Conservation (phyloP, 2,113 vertebrate species). For the Lota lota region DNA sequence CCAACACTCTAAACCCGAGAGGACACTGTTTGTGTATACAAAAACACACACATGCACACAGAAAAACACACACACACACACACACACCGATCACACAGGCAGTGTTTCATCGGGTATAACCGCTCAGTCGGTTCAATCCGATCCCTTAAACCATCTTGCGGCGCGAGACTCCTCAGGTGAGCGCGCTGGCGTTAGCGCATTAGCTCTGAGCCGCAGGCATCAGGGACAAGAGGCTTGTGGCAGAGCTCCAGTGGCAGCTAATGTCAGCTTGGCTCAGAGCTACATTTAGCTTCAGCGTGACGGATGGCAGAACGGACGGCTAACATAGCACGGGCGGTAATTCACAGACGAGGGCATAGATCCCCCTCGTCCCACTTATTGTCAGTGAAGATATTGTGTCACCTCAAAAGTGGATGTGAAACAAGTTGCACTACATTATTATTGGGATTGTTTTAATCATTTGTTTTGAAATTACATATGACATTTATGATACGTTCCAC, state of each 20-base stretch:
- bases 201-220: no score
- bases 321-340: no score
- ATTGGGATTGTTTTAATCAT: no score
- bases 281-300: background rate
- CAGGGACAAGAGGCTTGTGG: background rate
- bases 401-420: no score
- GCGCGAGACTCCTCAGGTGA: background rate
- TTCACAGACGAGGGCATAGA: no score
- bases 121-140: conserved; percentile 24
- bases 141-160: conserved; percentile 18
- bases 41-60: conserved; percentile 4
- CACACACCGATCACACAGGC: background rate
- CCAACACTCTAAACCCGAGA: conserved; percentile 53
- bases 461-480: no score
- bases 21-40: conserved; percentile 13
- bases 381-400: no score
- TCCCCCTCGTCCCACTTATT: no score
- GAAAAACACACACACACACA: conserved; percentile 11
- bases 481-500: no score
- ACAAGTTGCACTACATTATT: no score
- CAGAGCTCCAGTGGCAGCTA: background rate
- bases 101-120: conserved; percentile 26
- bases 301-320: background rate
- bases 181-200: background rate
- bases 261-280: no score